These are phyloP conservation scores for Lithophane leautieri DNA, from an alignment of 2,888 invertebrate species.

Conservation along the genomic window DNA sequence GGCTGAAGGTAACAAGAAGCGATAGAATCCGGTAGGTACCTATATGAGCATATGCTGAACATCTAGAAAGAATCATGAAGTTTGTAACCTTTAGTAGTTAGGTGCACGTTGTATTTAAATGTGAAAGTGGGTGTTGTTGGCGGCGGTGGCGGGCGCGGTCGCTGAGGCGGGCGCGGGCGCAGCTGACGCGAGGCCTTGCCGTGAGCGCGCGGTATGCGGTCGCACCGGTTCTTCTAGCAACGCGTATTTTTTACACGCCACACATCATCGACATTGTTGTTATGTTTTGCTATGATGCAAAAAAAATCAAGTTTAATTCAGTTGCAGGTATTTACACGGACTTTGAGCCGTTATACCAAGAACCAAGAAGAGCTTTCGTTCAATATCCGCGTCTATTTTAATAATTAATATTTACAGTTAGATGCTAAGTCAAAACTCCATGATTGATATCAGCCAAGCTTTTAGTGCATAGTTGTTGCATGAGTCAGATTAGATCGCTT, in stretches of 20 bases:
- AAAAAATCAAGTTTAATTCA: conserved; percentile 81
- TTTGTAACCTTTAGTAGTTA: conserved; percentile 24
- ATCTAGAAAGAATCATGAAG: conserved; percentile 13
- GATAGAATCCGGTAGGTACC: conserved; percentile 9
- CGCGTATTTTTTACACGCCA: conserved; percentile 88
- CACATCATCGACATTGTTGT: conserved; percentile 89
- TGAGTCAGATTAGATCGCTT: conserved; percentile 56
- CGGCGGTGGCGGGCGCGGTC: conserved; percentile 45
- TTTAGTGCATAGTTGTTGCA: conserved; percentile 58
- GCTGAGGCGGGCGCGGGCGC: conserved; percentile 68
- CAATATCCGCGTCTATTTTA: conserved; percentile 64
- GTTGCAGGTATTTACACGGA: conserved; percentile 70
- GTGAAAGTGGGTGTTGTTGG: conserved; percentile 63
- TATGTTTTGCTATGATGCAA: conserved; percentile 88
- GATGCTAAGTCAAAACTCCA: conserved; percentile 53
- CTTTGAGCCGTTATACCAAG: conserved; percentile 69
- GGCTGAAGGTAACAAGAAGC: conserved; percentile 13
- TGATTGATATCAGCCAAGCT: conserved; percentile 59
- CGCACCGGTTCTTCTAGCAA: conserved; percentile 90
- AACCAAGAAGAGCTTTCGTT: conserved; percentile 65
- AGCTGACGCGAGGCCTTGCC: conserved; percentile 83
- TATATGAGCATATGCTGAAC: conserved; percentile 7
- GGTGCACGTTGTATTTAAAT: conserved; percentile 48
- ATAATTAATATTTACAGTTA: conserved; percentile 65
- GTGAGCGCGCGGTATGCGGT: conserved; percentile 88